These are phyloP conservation scores for Crotophaga sulcirostris DNA, from an alignment of 2,113 vertebrate species.

Conservation along the genomic window DNA sequence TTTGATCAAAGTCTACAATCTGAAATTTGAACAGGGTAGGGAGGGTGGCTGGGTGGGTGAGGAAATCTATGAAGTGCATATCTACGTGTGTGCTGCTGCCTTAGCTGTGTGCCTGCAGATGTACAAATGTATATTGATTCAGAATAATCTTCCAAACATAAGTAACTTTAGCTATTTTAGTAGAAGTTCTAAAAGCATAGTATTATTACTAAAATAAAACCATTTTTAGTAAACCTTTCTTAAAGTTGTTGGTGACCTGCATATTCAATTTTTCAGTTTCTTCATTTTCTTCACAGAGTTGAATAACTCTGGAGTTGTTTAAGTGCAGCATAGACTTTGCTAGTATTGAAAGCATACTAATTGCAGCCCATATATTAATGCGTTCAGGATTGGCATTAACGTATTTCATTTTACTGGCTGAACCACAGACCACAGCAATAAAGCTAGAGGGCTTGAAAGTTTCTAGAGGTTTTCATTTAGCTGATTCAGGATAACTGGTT, in stretches of 20 bases:
- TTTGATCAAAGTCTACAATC: constrained; percentile 66
- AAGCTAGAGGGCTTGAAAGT: background rate
- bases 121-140: background rate
- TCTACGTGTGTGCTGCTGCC: background rate
- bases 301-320: background rate
- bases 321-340: background rate
- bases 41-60: constrained; percentile 27
- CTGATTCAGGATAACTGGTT: background rate
- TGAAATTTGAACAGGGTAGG: constrained; percentile 62
- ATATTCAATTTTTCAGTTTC: background rate
- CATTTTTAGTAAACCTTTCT: constrained; percentile 30
- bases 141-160: constrained; percentile 6
- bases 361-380: background rate
- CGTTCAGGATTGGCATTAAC: background rate
- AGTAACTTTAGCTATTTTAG: constrained; percentile 3
- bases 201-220: constrained; percentile 18
- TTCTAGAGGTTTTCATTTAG: constrained; percentile 32
- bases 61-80: constrained; percentile 26
- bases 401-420: background rate
- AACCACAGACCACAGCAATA: constrained; percentile 21
- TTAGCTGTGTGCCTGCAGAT: background rate
- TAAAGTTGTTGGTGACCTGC: constrained; percentile 26
- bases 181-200: constrained; percentile 21
- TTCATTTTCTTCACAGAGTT: background rate
- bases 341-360: background rate